These are phyloP conservation scores for Perca fluviatilis DNA, from an alignment of 2,113 vertebrate species.

Conservation along the genomic window DNA sequence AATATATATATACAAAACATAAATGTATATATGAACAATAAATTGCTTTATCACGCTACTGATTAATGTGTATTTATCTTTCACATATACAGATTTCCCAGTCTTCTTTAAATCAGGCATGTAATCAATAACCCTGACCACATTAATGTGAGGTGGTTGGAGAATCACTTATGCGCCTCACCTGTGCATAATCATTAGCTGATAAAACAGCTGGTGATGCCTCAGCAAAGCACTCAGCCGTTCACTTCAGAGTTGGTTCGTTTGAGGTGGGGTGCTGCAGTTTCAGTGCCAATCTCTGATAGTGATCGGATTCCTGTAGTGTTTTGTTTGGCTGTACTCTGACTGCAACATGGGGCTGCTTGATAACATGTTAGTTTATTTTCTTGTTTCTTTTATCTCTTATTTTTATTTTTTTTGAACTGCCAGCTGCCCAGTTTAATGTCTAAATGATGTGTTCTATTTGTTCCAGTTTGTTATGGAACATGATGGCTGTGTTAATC, in stretches of 20 bases:
- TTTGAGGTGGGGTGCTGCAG: slow-evolving; percentile 5
- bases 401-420: too few relatives aligned
- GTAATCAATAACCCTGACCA: too few relatives aligned
- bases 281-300: slow-evolving; percentile 21
- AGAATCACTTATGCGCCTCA: slow-evolving; percentile 39
- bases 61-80: not conserved
- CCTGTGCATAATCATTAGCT: slow-evolving; percentile 45
- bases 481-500: slow-evolving; percentile 60
- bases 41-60: not conserved
- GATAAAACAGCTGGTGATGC: slow-evolving; percentile 34
- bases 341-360: slow-evolving; percentile 50
- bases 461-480: slow-evolving; percentile 68
- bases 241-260: slow-evolving; percentile 31
- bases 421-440: fast-evolving
- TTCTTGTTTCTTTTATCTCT: not conserved
- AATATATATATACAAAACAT: not conserved
- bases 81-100: not conserved
- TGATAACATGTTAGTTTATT: slow-evolving; percentile 61
- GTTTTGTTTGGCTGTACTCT: slow-evolving; percentile 2
- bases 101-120: not conserved
- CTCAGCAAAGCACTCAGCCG: not conserved
- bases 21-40: slow-evolving; percentile 34
- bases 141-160: not conserved
- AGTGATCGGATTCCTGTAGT: slow-evolving; percentile 5
- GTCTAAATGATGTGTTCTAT: not conserved